Percentiles rank a stretch among this genome's conserved stretches.
Conservation (phyloP, 2,888 invertebrate genomes). For the Hypolimnas misippus region DNA sequence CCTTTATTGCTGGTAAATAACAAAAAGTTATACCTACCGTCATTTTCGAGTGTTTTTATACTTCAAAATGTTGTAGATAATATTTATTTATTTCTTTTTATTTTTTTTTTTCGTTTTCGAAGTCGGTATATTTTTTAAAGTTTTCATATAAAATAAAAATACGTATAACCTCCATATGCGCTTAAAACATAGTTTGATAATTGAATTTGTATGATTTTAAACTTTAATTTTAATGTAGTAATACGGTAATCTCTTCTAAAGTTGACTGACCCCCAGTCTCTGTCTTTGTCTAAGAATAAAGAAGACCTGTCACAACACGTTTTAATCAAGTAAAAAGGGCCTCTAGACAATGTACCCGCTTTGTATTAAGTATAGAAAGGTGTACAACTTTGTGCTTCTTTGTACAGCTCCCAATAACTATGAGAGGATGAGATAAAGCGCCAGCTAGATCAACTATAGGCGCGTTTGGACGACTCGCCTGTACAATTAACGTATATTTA, state of each 20-base stretch:
- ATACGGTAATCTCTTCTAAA: background rate
- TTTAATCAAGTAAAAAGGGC: constrained; percentile 42
- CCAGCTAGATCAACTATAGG: constrained; percentile 25
- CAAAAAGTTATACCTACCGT: too few species aligned
- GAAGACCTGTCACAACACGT: constrained; percentile 19
- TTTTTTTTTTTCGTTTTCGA: too few species aligned
- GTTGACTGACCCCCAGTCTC: constrained; percentile 14
- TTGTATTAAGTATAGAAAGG: constrained; percentile 45
- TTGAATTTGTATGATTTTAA: background rate
- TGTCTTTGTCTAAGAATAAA: constrained; percentile 8
- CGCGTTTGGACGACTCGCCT: constrained; percentile 24
- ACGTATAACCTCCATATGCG: too few species aligned
- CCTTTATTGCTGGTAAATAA: too few species aligned
- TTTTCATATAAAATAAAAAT: too few species aligned
- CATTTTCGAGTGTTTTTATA: too few species aligned
- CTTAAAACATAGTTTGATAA: too few species aligned
- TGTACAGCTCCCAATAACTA: constrained; percentile 48
- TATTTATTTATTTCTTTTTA: too few species aligned
- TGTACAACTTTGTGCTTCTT: constrained; percentile 49
- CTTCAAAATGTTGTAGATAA: too few species aligned
- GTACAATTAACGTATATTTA: background rate
- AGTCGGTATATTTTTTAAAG: too few species aligned
- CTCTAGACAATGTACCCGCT: constrained; percentile 42
- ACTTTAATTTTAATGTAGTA: background rate
- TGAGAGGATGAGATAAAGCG: constrained; percentile 48